Conservation (phyloP, 2,797 vertebrate species). For the Tachyglossus aculeatus region DNA sequence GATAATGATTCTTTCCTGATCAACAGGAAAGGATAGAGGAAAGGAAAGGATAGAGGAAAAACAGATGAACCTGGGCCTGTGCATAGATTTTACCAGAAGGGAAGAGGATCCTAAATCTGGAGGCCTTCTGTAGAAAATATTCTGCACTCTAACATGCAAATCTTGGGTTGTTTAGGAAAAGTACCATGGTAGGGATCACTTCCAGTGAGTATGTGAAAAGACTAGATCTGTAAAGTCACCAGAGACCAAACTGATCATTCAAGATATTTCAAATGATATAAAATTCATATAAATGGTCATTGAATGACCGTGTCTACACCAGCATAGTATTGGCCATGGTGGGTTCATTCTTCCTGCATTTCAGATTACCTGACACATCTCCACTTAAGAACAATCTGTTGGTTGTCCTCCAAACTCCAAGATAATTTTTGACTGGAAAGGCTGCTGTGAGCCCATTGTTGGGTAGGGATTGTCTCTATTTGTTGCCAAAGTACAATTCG, state of each 20-base stretch:
- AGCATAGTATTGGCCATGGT: no score
- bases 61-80: not conserved
- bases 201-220: slow-evolving; percentile 1
- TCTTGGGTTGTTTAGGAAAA: not conserved
- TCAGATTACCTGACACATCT: no score
- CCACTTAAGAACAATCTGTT: no score
- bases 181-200: not conserved
- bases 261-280: no score
- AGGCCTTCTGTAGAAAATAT: not conserved
- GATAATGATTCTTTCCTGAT: not conserved
- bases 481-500: no score
- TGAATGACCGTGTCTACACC: no score
- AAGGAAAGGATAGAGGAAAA: not conserved
- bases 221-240: not conserved
- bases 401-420: no score
- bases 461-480: no score
- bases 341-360: no score
- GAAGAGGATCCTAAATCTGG: not conserved
- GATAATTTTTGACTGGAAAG: no score
- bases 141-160: not conserved
- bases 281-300: no score
- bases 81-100: not conserved
- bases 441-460: no score
- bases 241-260: not conserved
- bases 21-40: not conserved